Evolutionary conservation across 2,888 invertebrate genomes (phyloP).

Genomic region (Spodoptera exigua): DNA sequence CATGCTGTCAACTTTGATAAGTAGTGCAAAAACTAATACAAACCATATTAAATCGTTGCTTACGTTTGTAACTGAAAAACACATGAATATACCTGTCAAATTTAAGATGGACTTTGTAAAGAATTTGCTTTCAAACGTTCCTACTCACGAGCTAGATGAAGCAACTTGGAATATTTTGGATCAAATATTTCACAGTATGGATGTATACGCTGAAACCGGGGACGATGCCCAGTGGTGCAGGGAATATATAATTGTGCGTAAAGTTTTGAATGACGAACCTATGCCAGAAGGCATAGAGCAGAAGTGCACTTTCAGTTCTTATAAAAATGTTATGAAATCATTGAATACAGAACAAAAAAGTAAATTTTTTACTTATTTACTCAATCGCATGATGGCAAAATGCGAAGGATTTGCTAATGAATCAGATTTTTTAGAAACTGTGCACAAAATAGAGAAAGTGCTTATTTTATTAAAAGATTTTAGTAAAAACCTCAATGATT

Average conservation of each 20-base stretch:
- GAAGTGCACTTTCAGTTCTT: conserved; percentile 69
- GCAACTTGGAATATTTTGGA: conserved; percentile 74
- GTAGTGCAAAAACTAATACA: conserved; percentile 64
- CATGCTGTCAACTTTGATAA: conserved; percentile 70
- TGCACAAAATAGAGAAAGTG: conserved; percentile 54
- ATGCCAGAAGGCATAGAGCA: conserved; percentile 72
- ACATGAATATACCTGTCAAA: conserved; percentile 77
- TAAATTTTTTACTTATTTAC: conserved; percentile 72
- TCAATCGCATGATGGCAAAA: conserved; percentile 52
- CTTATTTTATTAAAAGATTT: conserved; percentile 69
- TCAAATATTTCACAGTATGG: conserved; percentile 76
- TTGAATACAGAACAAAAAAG: conserved; percentile 65
- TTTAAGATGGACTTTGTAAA: conserved; percentile 75
- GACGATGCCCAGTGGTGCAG: conserved; percentile 71
- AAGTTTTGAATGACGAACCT: conserved; percentile 64
- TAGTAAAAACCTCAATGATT: conserved; percentile 68
- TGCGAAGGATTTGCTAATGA: conserved; percentile 55
- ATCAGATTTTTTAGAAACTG: conserved; percentile 56
- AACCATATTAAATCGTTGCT: conserved; percentile 67
- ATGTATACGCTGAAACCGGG: conserved; percentile 74
- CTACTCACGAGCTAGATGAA: conserved; percentile 64
- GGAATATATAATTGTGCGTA: conserved; percentile 71
- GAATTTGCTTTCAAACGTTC: conserved; percentile 63
- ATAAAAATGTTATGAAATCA: conserved; percentile 60
- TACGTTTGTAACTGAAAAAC: conserved; percentile 72